Base-by-base conservation (phyloP, 1,140 invertebrate genomes). In the Drosophila burlai region DNA sequence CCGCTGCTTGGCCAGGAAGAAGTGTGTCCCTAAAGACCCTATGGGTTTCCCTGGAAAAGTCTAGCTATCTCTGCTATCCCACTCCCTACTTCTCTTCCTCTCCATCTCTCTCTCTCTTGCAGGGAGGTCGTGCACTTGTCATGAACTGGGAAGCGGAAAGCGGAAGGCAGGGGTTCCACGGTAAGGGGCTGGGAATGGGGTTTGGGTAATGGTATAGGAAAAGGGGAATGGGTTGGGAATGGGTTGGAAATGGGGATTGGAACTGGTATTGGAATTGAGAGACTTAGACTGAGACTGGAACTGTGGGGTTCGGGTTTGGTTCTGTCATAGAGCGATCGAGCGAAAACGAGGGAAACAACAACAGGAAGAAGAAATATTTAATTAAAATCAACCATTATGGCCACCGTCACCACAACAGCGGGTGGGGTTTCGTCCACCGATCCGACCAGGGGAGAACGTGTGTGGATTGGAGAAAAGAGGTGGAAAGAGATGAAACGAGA, bases 311-410 rank as follows among this genome's bases (percentile, higher is more conserved):
- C 9, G 24, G 31, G 3, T 26, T 34, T 26, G 26, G 46, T 55
- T 49, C 71, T 49, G 13, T 62, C 66, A 68, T 71, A 72, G 54
- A 80, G 42, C 54, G 49, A 50, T 57, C 57, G 24, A 52, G 49
- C 49, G 46, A 72, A 72, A 65, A 72, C 49, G 76, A 76, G 81
- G 86, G 85, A 79, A 89, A 80, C 79, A 85, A 84, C 80, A 80
- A 89, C 85, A 89, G 85, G 85, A 89, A 89, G 85, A 89, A 89
- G 85, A 89, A 90, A 89, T 89, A 89, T 89, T 89, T 89, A 89
- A 89, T 89, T 89, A 89, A 89, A 89, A 90, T 90, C 85, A 89
- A 89, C 85, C 85, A 89, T 89, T 81, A 79, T 84, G 81, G 69
- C 75, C 85, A 81, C 84, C 84, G 85, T 72, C 73, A 80, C 69